Percentiles rank a stretch among this genome's conserved stretches.
phyloP scores from a whole-genome alignment of 2,797 vertebrate species.

The Petrocephalus sullivani region DNA sequence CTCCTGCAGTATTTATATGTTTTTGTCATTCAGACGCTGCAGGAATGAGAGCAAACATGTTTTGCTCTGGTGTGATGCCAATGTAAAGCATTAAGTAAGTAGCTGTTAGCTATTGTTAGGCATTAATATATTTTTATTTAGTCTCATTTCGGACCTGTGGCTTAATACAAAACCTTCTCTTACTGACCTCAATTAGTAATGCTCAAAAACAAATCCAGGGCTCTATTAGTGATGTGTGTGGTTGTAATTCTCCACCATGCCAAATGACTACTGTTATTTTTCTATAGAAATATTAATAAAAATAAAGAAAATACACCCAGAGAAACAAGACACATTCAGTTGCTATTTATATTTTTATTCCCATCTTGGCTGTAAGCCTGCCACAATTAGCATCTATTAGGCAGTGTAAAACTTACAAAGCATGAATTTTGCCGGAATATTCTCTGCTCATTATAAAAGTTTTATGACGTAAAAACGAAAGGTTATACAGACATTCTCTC shows the following conservation, averaged over 20 bases:
- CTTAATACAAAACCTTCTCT: not conserved
- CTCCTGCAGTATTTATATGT: constrained; percentile 8
- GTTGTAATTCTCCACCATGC: not conserved
- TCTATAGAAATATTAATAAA: not conserved
- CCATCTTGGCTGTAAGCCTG: not conserved
- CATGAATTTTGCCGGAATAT: not conserved
- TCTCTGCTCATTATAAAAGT: not conserved
- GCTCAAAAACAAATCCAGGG: not conserved
- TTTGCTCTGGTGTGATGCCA: constrained; percentile 18
- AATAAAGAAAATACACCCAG: not conserved
- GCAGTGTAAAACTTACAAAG: not conserved
- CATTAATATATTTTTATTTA: not conserved
- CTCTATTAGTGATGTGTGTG: not conserved
- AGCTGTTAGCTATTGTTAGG: not conserved
- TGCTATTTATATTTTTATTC: not conserved
- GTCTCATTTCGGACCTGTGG: not conserved
- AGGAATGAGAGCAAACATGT: constrained; percentile 3
- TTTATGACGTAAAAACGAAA: not conserved
- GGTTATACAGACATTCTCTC: not conserved
- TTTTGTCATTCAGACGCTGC: not conserved
- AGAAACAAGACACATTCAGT: not conserved
- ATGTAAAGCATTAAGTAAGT: constrained; percentile 12
- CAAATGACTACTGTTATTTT: not conserved
- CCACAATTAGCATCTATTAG: not conserved
- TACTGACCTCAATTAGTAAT: not conserved